A percentile compares a stretch with the other conserved stretches of the same genome.
These are phyloP conservation scores for Eumerus sabulonum DNA, from an alignment of 2,888 invertebrate species.

Conservation along the genomic window DNA sequence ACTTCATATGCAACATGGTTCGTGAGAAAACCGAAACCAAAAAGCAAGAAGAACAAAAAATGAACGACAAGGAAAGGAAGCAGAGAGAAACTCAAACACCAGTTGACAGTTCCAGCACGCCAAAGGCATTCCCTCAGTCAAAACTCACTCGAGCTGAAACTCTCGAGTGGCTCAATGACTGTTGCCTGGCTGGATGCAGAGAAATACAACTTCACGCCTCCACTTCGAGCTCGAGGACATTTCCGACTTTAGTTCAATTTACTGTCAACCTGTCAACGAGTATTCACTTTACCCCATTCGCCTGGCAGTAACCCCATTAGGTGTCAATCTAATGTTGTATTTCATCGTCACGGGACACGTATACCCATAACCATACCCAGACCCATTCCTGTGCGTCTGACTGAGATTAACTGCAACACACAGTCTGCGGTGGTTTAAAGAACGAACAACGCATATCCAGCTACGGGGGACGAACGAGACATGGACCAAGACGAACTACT, in stretches of 20 bases:
- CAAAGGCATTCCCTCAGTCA: background rate
- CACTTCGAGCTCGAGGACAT: conserved; percentile 4
- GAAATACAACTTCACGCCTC: background rate
- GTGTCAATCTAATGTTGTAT: conserved; percentile 41
- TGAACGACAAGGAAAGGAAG: conserved; percentile 5
- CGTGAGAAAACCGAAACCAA: too few species aligned
- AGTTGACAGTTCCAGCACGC: conserved; percentile 6
- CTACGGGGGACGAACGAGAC: background rate
- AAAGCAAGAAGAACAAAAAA: too few species aligned
- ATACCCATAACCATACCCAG: background rate
- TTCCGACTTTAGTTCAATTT: conserved; percentile 41
- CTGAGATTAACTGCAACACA: conserved; percentile 28
- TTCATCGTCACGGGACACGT: conserved; percentile 10
- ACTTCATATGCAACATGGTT: too few species aligned
- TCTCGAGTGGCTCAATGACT: background rate
- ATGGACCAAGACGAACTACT: conserved; percentile 35
- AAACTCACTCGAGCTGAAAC: conserved; percentile 10
- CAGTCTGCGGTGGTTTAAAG: conserved; percentile 8
- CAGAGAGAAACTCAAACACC: conserved; percentile 6
- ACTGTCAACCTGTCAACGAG: conserved; percentile 40
- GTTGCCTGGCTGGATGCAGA: background rate
- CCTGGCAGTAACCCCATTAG: conserved; percentile 38
- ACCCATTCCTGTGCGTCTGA: background rate
- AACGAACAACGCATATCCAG: too few species aligned
- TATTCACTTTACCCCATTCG: conserved; percentile 12